Evolutionary conservation across 2,797 vertebrate species (phyloP).

Genomic region (Scleropages formosus): DNA sequence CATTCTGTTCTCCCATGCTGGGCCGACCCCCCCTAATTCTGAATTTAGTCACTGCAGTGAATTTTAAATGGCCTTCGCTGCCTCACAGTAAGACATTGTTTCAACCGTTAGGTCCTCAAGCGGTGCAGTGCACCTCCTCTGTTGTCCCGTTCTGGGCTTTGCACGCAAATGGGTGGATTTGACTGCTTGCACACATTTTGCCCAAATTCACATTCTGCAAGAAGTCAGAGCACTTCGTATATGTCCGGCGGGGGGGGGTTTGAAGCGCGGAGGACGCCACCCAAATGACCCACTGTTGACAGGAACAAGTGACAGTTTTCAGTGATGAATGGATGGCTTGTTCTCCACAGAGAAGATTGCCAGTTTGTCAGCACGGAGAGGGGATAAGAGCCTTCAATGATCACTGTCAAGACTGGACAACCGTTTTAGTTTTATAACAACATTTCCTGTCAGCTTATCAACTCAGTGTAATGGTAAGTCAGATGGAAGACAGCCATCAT

Average conservation of each 20-base stretch:
- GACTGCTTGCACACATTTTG: background rate
- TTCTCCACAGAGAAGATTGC: slow-evolving; percentile 5
- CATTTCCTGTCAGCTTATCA: background rate
- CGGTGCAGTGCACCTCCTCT: background rate
- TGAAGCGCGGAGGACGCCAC: background rate
- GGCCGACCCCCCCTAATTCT: background rate
- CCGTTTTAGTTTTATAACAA: background rate
- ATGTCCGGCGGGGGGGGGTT: background rate
- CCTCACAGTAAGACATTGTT: background rate
- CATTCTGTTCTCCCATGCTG: slow-evolving; percentile 2
- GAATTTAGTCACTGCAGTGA: background rate
- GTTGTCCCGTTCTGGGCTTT: no score
- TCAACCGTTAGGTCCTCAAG: background rate
- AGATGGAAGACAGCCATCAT: background rate
- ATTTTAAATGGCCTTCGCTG: no score
- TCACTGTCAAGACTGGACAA: background rate
- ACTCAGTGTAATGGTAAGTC: background rate
- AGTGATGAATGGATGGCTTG: slow-evolving; percentile 1
- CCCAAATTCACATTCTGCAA: background rate
- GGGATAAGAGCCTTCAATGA: background rate
- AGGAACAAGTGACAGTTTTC: slow-evolving; percentile 14
- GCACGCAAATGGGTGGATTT: background rate
- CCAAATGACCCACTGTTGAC: background rate
- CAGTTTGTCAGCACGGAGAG: slow-evolving; percentile 1
- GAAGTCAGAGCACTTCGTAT: background rate